Base-by-base conservation (phyloP, 2,113 vertebrate species). In the Esox niger region DNA sequence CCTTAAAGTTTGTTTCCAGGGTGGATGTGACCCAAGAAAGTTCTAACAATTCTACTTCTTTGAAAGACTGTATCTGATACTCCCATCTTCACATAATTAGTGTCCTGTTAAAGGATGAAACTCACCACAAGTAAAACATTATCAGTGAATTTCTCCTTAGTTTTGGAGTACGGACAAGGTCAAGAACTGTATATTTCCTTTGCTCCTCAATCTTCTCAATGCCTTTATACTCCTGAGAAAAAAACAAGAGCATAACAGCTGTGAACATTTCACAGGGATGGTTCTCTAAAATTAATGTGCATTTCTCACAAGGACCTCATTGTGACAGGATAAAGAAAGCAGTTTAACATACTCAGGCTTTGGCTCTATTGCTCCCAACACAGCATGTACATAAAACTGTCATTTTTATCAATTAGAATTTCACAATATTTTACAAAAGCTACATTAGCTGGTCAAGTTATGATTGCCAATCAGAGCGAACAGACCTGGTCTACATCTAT, bases 81-180 rank as follows among this genome's bases (percentile, higher is more conserved):
- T 31, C 27, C 15, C 17, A 59, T 17, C 17, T 59, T 57, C 52
- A 20, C 23, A 31, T 35, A 29, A 49, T 46, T 64, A 29, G 20
- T 47, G 38, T 26, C 33, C 6, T 58, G 31, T 47, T 25, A 33
- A 59, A 15, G 13, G 32, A 54, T 49, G 43, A 49, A 15, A 83
- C 83, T 85, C 66, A 90, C 87, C 88, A 90, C 13, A 90, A 74
- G 70, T 90, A 90, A 43, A 90, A 89, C 10, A 86, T 55, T 21
- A 90, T 85, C 38, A 89, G 55, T 4, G 90, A 88, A 43, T 83
- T 79, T 66, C 69, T 86, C 75, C 87, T 86, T 84, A 88, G 88
- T 43, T 43, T 84, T 0, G 87, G 81, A 0, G 88, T 88, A 56
- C 88, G 83, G 62, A 88, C 33, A 0, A 90, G 87, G 76, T 88